A percentile compares a stretch with the other conserved stretches of the same genome.
Evolutionary conservation across 2,888 invertebrate genomes (phyloP).

Genomic region (Mystacides longicornis): DNA sequence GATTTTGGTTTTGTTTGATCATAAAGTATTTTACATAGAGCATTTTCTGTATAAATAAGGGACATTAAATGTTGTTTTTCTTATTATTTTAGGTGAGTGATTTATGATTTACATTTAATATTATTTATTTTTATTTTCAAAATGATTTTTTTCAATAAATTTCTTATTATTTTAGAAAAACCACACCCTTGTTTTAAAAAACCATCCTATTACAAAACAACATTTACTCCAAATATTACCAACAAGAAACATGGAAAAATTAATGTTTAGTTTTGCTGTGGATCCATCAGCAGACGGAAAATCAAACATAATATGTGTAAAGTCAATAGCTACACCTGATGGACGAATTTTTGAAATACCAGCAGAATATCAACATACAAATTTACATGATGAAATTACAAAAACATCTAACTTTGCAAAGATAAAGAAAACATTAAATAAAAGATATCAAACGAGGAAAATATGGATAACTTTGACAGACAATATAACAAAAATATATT

Average conservation of each 20-base stretch:
- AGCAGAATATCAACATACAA: background rate
- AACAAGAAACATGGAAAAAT: background rate
- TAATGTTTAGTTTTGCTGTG: background rate
- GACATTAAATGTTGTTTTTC: no score
- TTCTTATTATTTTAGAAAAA: no score
- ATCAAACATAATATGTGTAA: background rate
- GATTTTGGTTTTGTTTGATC: no score
- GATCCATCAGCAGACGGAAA: background rate
- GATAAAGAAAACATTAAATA: background rate
- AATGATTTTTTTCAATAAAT: no score
- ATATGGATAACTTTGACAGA: slow-evolving; percentile 5
- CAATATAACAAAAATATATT: background rate
- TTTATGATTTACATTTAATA: no score
- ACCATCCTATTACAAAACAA: background rate
- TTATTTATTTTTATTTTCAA: no score
- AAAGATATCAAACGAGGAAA: background rate
- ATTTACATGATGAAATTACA: background rate
- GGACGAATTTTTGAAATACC: background rate
- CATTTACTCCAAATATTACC: background rate
- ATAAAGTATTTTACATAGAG: no score
- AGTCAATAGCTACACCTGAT: background rate
- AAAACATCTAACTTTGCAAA: background rate
- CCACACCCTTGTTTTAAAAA: no score
- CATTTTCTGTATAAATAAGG: no score
- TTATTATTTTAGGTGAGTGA: no score